A percentile compares a stretch with the other conserved stretches of the same genome.
Conservation (phyloP, 2,888 invertebrate genomes). For the Ornithoptera alexandrae region DNA sequence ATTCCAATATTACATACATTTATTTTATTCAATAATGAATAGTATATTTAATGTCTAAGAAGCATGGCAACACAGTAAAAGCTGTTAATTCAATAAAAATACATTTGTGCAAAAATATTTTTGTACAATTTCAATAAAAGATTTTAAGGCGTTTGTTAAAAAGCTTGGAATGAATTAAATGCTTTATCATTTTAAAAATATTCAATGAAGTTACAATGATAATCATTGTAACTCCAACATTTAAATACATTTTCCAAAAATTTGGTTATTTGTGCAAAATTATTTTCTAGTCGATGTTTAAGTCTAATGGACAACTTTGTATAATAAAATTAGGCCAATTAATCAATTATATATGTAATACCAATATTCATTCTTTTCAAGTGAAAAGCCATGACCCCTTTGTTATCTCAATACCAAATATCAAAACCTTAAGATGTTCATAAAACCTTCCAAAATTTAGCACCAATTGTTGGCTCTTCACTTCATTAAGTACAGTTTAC, state of each 20-base stretch:
- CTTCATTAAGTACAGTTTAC: constrained; percentile 57
- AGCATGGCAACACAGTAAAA: constrained; percentile 32
- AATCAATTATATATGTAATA: constrained; percentile 34
- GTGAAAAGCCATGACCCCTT: constrained; percentile 61
- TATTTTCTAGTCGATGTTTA: constrained; percentile 34
- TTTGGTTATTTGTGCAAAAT: constrained; percentile 48
- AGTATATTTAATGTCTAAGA: constrained; percentile 29
- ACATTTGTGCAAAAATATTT: constrained; percentile 18
- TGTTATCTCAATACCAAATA: constrained; percentile 57
- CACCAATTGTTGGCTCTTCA: constrained; percentile 76
- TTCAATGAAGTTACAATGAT: background rate
- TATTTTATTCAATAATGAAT: constrained; percentile 28
- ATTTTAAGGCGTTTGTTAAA: constrained; percentile 36
- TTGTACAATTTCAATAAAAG: constrained; percentile 10
- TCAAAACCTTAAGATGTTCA: constrained; percentile 69
- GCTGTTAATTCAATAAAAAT: constrained; percentile 24
- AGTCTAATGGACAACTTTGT: constrained; percentile 34
- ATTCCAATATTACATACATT: constrained; percentile 31
- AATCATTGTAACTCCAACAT: background rate
- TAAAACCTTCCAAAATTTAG: constrained; percentile 78
- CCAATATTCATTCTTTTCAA: constrained; percentile 27
- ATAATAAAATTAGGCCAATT: constrained; percentile 49
- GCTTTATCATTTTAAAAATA: background rate
- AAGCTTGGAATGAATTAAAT: constrained; percentile 25
- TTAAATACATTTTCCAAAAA: background rate